These are phyloP conservation scores for Sicus ferrugineus DNA, from an alignment of 2,888 invertebrate species.

Conservation along the genomic window DNA sequence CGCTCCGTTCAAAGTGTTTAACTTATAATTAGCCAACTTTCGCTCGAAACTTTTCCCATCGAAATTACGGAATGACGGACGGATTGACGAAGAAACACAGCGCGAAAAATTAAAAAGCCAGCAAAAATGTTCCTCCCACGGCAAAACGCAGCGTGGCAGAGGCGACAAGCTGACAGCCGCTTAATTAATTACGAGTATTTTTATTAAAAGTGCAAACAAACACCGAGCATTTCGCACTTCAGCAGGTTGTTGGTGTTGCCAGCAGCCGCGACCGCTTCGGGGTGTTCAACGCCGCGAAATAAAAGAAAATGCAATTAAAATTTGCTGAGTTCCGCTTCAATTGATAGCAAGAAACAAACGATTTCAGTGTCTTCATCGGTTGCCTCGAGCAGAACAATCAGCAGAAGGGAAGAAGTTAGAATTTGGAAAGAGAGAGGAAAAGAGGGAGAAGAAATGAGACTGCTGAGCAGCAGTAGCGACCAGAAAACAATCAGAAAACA, in stretches of 20 bases:
- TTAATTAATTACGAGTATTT: constrained; percentile 15
- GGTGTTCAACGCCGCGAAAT: neutral
- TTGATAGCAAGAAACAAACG: neutral
- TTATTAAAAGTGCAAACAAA: constrained; percentile 23
- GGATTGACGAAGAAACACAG: neutral
- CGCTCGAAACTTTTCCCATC: neutral
- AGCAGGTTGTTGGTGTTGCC: neutral
- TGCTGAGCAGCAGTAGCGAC: neutral
- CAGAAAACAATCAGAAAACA: too few relatives aligned
- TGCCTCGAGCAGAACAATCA: neutral
- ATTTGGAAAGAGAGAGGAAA: neutral
- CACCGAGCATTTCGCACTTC: constrained; percentile 15
- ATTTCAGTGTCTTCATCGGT: neutral
- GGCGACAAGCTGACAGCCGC: neutral
- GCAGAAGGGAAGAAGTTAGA: neutral
- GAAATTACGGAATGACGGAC: neutral
- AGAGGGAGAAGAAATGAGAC: neutral
- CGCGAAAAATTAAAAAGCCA: neutral
- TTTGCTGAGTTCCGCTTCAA: neutral
- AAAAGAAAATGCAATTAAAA: neutral
- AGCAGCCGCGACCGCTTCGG: neutral
- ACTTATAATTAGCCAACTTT: constrained; percentile 24
- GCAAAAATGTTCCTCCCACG: neutral
- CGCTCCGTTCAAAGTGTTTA: neutral
- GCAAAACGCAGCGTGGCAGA: neutral